These are phyloP conservation scores for Tarsius wallacei DNA, from an alignment of 2,797 vertebrate species.

Conservation along the genomic window DNA sequence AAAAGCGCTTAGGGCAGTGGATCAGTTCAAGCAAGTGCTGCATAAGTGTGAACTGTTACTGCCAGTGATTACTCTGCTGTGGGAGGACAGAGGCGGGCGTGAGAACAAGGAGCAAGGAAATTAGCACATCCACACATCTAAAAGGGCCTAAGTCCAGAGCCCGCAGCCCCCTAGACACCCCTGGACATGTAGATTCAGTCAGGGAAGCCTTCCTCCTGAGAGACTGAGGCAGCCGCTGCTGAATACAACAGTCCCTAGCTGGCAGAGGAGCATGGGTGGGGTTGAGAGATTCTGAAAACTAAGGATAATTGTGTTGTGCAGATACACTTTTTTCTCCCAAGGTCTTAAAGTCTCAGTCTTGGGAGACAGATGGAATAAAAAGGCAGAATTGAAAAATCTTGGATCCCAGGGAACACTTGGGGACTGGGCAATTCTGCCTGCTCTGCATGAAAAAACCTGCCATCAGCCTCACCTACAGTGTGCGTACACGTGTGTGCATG, in stretches of 20 bases:
- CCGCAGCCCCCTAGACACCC: not conserved
- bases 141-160: not conserved
- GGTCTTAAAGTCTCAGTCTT: not conserved
- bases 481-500: fast-evolving
- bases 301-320: not conserved
- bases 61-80: not conserved
- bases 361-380: not conserved
- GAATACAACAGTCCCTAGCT: not conserved
- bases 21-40: too few species aligned
- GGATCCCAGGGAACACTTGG: not conserved
- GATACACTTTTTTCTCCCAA: not conserved
- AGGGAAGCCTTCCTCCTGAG: not conserved
- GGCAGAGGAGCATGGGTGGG: not conserved
- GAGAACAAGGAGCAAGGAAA: not conserved
- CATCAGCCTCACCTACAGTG: not conserved
- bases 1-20: not conserved
- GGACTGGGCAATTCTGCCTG: not conserved
- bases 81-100: fast-evolving
- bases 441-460: not conserved
- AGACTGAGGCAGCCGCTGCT: not conserved
- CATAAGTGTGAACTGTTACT: not conserved
- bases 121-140: not conserved
- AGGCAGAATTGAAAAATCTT: not conserved
- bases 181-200: not conserved
- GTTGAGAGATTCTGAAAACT: not conserved